Evolutionary conservation across 2,888 invertebrate species (phyloP), one percentile per base, ranked within the genome.

Genomic region (Adelphocoris suturalis): DNA sequence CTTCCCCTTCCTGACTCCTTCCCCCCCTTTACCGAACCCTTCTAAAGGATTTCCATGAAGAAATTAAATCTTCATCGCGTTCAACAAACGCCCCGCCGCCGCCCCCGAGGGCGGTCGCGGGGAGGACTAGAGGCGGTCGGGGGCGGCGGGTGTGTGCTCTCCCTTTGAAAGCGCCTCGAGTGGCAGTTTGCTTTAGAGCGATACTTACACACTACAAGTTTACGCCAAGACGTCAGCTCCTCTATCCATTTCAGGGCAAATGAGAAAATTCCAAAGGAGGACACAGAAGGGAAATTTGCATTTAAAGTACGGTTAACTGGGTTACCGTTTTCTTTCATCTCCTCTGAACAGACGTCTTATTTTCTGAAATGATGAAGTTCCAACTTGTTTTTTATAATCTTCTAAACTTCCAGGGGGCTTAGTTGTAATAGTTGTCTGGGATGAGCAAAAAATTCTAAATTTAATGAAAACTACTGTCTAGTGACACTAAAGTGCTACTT

Each of bases 11-110:
- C 37, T 37, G 37, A 37, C 37, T 37, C 28, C 16, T n/a, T 12
- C 28, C 28, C 28, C 75, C 19, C 12, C 75, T 16, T 7, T 27
- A 9, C 37, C 4, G 28, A 13, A n/a, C 80, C 28, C 80, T 37
- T 80, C 28, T 16, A 28, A 28, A 28, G 37, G 37, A 37, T 80
- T 80, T 37, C 80, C 37, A 37, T n/a, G 28, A 37, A 80, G 80
- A 80, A 80, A 80, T 80, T 80, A 80, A 80, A 80, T 80, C 80
- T 80, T 80, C 80, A 80, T 80, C 80, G 80, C 80, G 37, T 80
- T 80, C 16, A 52, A 52, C 52, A 52, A 52, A 52, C 52, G 52
- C 52, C 52, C 80, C 80, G 4, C 46, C 37, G 5, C 23, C 76
- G 23, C 23, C 27, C 27, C 23, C 27, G 28, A 3, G 76, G 19